Evolutionary conservation across 2,113 vertebrate genomes (phyloP), one percentile per base, ranked within the genome.

Genomic region (Archocentrus centrarchus): DNA sequence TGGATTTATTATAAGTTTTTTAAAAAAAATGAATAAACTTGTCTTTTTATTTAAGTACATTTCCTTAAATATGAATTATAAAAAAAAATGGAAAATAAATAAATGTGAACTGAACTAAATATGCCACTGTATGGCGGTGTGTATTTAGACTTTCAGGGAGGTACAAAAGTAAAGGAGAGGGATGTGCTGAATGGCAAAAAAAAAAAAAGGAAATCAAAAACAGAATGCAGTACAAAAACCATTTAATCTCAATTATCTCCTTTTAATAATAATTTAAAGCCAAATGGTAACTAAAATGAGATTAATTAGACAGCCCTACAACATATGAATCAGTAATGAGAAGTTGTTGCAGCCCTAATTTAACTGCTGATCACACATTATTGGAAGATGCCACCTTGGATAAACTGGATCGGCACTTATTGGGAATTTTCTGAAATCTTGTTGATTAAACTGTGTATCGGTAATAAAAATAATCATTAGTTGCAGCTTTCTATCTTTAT

Each of bases 71-170:
- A 20, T 53, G 30, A 53, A 53, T 73, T 53, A 73, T 32, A 73
- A 20, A 73, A 32, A 17, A 32, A 53, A 24, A 24, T 53, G 66
- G 30, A 73, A 70, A 70, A 53, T 32, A 53, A 20, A 70, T 32
- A 53, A 20, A 70, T 70, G 24, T 53, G 24, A 73, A 53, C 44
- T 73, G 66, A 73, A 73, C 44, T 53, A 73, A 73, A 73, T 53
- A 53, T 53, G 66, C 24, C 44, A 32, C 24, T 53, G 66, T 10
- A 32, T 53, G 66, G 30, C 6, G 30, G 18, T 18, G 17, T 53
- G 24, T 30, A 53, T 70, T 50, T 50, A 53, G 44, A 53, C 44
- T 73, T 73, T 53, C 50, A 32, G 66, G 44, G 17, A 53, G 66
- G 17, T 53, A 41, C 10, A 32, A 20, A 73, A 53, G 15, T 20